These are phyloP conservation scores for Lymantria monacha DNA, from an alignment of 2,888 invertebrate genomes.

Conservation along the genomic window DNA sequence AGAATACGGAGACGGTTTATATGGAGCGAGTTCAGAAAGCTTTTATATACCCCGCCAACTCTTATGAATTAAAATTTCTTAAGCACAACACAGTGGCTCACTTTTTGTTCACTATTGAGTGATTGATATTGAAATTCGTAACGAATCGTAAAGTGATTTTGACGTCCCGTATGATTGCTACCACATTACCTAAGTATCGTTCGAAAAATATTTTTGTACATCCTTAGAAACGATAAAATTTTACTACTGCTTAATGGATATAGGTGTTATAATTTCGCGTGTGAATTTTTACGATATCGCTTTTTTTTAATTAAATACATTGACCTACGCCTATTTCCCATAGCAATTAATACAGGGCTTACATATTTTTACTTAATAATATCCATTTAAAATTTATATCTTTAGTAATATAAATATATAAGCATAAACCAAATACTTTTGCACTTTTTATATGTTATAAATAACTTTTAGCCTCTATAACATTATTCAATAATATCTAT, in stretches of 20 bases:
- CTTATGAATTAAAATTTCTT: conserved; percentile 25
- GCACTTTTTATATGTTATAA: too few relatives aligned
- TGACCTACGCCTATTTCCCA: too few relatives aligned
- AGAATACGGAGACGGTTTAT: too few relatives aligned
- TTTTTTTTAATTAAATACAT: background rate
- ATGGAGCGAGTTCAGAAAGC: too few relatives aligned
- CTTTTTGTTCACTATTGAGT: conserved; percentile 37
- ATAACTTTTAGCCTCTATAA: too few relatives aligned
- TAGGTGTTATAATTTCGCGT: conserved; percentile 21
- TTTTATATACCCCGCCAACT: conserved; percentile 12
- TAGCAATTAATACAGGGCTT: too few relatives aligned
- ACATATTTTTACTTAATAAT: too few relatives aligned
- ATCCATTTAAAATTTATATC: too few relatives aligned
- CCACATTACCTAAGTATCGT: conserved; percentile 25
- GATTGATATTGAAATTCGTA: conserved; percentile 69
- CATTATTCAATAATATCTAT: too few relatives aligned
- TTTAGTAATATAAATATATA: too few relatives aligned
- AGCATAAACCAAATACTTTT: too few relatives aligned
- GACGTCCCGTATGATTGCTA: conserved; percentile 58
- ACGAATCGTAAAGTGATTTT: conserved; percentile 66
- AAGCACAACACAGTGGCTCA: conserved; percentile 45
- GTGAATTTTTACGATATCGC: conserved; percentile 15
- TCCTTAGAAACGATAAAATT: conserved; percentile 26
- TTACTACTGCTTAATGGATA: conserved; percentile 22
- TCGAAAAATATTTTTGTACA: conserved; percentile 18